Evolutionary conservation across 2,888 invertebrate species (phyloP).

Genomic region (Brenthis hecate): DNA sequence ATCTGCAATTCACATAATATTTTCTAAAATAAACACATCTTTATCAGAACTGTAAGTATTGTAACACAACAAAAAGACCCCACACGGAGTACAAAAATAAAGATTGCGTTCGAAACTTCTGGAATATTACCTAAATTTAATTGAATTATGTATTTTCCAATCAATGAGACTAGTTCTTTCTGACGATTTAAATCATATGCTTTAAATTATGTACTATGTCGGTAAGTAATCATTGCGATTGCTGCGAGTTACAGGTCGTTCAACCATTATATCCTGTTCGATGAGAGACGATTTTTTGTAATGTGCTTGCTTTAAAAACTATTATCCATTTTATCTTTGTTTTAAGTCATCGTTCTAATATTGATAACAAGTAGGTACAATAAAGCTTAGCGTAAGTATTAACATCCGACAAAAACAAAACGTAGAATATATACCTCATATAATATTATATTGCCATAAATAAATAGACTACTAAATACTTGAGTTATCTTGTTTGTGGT

Average conservation of each 20-base stretch:
- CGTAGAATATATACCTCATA: too few species aligned
- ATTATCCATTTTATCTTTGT: neutral
- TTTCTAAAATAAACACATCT: too few species aligned
- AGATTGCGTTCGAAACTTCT: conserved; percentile 12
- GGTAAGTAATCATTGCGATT: conserved; percentile 52
- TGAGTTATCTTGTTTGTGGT: conserved; percentile 3
- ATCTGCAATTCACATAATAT: too few species aligned
- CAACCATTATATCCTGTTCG: conserved; percentile 65
- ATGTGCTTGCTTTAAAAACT: neutral
- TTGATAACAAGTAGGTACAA: too few species aligned
- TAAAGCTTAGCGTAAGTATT: too few species aligned
- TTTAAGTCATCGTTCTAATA: too few species aligned
- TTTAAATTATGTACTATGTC: conserved; percentile 51
- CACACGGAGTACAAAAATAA: too few species aligned
- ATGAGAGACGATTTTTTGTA: conserved; percentile 26
- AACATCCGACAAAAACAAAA: too few species aligned
- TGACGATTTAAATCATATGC: conserved; percentile 57
- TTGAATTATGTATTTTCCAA: conserved; percentile 18
- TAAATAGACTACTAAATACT: neutral
- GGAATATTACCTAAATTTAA: conserved; percentile 15
- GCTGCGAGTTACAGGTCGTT: conserved; percentile 61
- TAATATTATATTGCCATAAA: too few species aligned
- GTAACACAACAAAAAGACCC: too few species aligned
- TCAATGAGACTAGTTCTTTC: conserved; percentile 48
- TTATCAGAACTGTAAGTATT: too few species aligned